A percentile compares a stretch with the other conserved stretches of the same genome.
Evolutionary conservation across 2,797 vertebrate genomes (phyloP).

Genomic region (Arremon aurantiirostris): DNA sequence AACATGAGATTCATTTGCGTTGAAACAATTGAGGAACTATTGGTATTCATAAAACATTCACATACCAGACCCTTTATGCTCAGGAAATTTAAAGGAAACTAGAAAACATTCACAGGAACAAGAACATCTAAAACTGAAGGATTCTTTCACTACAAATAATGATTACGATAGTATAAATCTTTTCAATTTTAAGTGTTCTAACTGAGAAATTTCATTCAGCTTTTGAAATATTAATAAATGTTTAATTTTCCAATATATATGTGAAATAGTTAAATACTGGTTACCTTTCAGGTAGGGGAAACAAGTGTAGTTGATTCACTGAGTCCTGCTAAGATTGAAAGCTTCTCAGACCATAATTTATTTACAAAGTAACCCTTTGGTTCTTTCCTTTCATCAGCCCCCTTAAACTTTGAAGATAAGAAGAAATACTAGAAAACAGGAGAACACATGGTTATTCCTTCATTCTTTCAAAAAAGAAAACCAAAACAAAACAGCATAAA

Average conservation of each 20-base stretch:
- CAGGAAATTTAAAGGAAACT: neutral
- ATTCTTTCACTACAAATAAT: neutral
- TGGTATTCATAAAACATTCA: neutral
- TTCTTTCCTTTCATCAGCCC: neutral
- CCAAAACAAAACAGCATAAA: neutral
- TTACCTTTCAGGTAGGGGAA: neutral
- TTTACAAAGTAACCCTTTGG: neutral
- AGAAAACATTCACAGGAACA: neutral
- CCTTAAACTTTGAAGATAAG: neutral
- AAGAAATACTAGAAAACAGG: neutral
- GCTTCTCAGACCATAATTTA: neutral
- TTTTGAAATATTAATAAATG: neutral
- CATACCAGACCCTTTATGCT: neutral
- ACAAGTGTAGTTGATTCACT: neutral
- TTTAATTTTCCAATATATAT: neutral
- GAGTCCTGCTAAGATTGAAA: neutral
- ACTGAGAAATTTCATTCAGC: neutral
- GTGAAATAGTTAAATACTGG: neutral
- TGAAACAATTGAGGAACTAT: neutral
- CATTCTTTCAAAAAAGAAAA: neutral
- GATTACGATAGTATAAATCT: neutral
- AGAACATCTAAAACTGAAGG: neutral
- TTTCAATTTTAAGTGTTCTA: neutral
- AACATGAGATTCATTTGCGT: neutral
- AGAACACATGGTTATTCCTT: neutral